Evolutionary conservation across 30 jellyfish, hydroid and myxozoan genomes (phyloP).

Genomic region (Aurelia coerulea): DNA sequence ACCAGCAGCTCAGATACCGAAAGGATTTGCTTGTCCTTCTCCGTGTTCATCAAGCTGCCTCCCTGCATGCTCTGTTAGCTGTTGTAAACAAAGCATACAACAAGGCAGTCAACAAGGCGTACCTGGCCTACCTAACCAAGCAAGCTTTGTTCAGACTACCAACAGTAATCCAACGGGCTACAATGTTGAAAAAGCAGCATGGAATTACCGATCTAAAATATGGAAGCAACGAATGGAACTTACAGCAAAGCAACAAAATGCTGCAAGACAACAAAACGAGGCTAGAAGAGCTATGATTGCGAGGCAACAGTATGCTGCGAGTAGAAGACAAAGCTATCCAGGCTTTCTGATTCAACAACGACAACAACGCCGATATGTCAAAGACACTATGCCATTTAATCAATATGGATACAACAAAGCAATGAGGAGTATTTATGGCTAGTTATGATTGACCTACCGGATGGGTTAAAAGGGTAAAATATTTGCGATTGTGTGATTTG

Average conservation of each 20-base stretch:
- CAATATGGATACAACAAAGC: background rate
- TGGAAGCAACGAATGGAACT: slow-evolving; percentile 55
- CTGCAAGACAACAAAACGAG: slow-evolving; percentile 3
- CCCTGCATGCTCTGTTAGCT: slow-evolving; percentile 64
- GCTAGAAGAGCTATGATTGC: slow-evolving; percentile 21
- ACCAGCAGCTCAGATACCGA: slow-evolving; percentile 55
- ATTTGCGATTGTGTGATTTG: no score
- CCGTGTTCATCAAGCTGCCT: slow-evolving; percentile 73
- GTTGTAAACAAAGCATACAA: slow-evolving; percentile 50
- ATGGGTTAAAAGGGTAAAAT: no score
- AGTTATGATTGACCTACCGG: background rate
- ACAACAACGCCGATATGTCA: slow-evolving; percentile 21
- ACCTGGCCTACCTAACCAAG: slow-evolving; percentile 27
- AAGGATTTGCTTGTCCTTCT: slow-evolving; percentile 65
- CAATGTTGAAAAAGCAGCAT: slow-evolving; percentile 66
- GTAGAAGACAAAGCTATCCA: slow-evolving; percentile 6
- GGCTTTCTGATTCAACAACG: background rate
- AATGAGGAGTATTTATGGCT: background rate
- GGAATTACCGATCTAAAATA: slow-evolving; percentile 66
- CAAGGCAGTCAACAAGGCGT: slow-evolving; percentile 19
- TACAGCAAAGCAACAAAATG: slow-evolving; percentile 3
- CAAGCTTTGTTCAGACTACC: slow-evolving; percentile 5
- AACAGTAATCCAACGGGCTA: slow-evolving; percentile 8
- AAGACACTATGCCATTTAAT: background rate
- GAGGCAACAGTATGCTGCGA: background rate